A percentile compares a stretch with the other conserved stretches of the same genome.
Conservation (phyloP, 1,140 invertebrate genomes). For the Atta cephalotes region DNA sequence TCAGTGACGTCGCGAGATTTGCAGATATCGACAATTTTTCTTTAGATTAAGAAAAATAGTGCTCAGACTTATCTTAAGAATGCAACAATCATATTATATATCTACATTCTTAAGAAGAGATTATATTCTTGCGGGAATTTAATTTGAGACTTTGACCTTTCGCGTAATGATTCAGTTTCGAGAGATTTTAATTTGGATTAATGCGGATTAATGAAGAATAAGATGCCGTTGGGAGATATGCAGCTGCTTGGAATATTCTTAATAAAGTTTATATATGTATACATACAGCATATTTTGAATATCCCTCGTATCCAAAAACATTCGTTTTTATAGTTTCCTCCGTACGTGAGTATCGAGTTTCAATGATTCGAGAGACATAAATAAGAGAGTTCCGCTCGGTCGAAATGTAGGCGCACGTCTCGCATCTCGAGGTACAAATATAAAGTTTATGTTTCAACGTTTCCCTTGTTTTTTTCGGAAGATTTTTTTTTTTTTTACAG, state of each 20-base stretch:
- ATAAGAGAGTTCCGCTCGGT: conserved; percentile 12
- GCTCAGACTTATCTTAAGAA: neutral
- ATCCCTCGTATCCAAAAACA: conserved; percentile 63
- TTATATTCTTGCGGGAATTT: neutral
- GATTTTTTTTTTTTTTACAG: no score
- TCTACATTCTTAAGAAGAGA: neutral
- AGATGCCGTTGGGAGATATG: neutral
- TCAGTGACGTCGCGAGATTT: neutral
- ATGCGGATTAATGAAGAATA: conserved; percentile 9
- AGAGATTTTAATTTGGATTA: conserved; percentile 20
- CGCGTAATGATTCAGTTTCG: neutral
- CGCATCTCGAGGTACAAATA: neutral
- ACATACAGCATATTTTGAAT: conserved; percentile 44
- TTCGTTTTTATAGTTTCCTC: conserved; percentile 63
- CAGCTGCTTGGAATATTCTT: conserved; percentile 24
- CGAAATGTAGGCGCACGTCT: conserved; percentile 8
- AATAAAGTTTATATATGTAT: conserved; percentile 16
- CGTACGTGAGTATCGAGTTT: conserved; percentile 47
- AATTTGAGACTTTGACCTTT: neutral
- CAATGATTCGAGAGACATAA: conserved; percentile 57
- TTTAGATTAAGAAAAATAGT: neutral
- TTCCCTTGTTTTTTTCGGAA: neutral
- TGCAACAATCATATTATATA: neutral
- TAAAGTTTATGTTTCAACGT: conserved; percentile 47
- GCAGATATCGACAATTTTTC: neutral